Conservation (phyloP, 2,888 invertebrate genomes). For the Epiblema foenella region DNA sequence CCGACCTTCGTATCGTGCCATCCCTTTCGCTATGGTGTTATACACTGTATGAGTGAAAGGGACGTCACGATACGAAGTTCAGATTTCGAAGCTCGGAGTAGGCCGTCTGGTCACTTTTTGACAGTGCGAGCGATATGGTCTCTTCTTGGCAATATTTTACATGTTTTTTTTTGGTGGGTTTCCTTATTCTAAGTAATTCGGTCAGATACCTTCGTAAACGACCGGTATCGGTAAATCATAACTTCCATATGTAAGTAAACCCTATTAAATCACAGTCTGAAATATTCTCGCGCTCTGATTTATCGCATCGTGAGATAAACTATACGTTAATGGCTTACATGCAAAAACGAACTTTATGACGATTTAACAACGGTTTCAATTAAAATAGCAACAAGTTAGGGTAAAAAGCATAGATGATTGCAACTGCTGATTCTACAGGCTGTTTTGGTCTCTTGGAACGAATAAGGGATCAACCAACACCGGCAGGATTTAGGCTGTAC, state of each 20-base stretch:
- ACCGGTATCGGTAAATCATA: constrained; percentile 26
- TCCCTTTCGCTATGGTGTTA: no score
- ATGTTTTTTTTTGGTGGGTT: no score
- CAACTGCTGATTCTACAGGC: background rate
- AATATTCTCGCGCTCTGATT: constrained; percentile 29
- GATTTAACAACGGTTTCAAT: background rate
- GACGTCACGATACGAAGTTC: no score
- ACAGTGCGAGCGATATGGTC: no score
- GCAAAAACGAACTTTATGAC: background rate
- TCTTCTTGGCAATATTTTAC: no score
- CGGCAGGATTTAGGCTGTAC: no score
- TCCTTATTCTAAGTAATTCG: background rate
- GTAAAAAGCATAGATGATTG: background rate
- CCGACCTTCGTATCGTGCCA: no score
- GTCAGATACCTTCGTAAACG: background rate
- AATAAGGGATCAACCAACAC: background rate
- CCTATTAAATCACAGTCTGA: constrained; percentile 28
- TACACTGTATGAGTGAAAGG: no score
- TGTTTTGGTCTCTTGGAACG: background rate
- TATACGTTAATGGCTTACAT: background rate
- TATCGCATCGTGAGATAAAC: constrained; percentile 15
- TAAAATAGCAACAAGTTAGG: background rate
- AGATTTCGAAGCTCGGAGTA: no score
- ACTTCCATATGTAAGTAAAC: constrained; percentile 13
- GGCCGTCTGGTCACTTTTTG: no score